Conservation (phyloP, 2,797 vertebrate genomes). For the Heliangelus exortis region DNA sequence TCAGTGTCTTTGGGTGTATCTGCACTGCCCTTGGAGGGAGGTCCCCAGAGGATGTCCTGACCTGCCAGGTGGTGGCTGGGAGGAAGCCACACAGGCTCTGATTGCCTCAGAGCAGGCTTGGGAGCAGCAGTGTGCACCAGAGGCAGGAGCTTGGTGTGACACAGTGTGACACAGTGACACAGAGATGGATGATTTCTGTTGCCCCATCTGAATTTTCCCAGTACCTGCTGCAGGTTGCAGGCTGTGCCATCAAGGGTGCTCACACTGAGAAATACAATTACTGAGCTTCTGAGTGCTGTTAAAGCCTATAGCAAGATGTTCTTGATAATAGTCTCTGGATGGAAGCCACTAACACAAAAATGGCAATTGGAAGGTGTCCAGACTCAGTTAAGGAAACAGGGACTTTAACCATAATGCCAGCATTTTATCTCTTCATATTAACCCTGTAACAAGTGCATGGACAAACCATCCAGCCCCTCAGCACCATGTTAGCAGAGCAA, state of each 20-base stretch:
- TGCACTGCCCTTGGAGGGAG: not conserved
- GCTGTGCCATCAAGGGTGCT: not conserved
- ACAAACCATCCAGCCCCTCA: not conserved
- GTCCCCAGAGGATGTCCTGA: not conserved
- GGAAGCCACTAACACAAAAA: not conserved
- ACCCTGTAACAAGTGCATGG: not conserved
- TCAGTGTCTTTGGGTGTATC: not conserved
- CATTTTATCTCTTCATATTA: not conserved
- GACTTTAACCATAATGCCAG: accelerated
- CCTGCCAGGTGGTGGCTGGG: not conserved
- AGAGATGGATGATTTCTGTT: not conserved
- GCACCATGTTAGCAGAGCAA: not conserved
- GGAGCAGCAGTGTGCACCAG: not conserved
- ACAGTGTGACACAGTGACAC: not conserved
- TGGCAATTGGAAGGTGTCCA: not conserved
- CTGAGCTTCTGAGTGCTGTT: not conserved
- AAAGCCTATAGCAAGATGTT: not conserved
- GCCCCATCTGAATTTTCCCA: not conserved
- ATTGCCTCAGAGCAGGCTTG: not conserved
- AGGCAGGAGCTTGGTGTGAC: not conserved
- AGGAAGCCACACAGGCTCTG: not conserved
- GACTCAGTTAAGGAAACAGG: not conserved
- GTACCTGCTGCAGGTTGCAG: not conserved
- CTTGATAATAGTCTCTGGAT: not conserved
- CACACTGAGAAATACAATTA: not conserved